A percentile compares a stretch with the other conserved stretches of the same genome.
These are phyloP conservation scores for Trichopria drosophilae DNA, from an alignment of 2,888 invertebrate species.

Conservation along the genomic window DNA sequence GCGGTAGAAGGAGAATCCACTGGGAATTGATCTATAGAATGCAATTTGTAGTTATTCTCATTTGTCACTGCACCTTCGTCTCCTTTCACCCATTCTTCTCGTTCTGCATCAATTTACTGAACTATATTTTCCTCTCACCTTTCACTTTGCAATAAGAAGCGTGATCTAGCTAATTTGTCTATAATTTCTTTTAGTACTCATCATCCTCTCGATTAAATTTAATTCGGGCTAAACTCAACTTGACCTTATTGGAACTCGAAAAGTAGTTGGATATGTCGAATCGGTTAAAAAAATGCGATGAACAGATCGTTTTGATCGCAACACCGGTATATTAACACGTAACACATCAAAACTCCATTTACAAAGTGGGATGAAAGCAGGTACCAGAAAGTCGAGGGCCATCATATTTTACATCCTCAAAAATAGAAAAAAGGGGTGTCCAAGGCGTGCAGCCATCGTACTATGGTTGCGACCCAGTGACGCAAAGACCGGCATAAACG, in stretches of 20 bases:
- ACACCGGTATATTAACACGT: conserved; percentile 51
- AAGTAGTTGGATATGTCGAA: conserved; percentile 3
- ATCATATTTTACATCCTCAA: conserved; percentile 41
- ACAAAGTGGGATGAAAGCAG: conserved; percentile 31
- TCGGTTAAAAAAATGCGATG: conserved; percentile 27
- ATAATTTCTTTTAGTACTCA: background rate
- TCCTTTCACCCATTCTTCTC: conserved; percentile 8
- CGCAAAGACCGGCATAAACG: conserved; percentile 50
- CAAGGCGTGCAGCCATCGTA: conserved; percentile 33
- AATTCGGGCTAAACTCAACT: background rate
- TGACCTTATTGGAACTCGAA: background rate
- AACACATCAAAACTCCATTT: conserved; percentile 48
- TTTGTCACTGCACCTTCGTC: conserved; percentile 49
- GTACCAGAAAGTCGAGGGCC: conserved; percentile 29
- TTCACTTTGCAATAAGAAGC: conserved; percentile 16
- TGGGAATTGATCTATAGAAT: conserved; percentile 40
- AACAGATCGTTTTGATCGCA: conserved; percentile 23
- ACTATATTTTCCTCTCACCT: conserved; percentile 8
- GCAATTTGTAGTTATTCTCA: conserved; percentile 55
- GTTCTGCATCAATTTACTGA: background rate
- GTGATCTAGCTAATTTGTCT: background rate
- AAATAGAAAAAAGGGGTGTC: conserved; percentile 41
- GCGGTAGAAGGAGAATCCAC: conserved; percentile 8
- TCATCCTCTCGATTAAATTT: conserved; percentile 12
- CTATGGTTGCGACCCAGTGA: conserved; percentile 44